Conservation (phyloP, 37 sponge, comb jelly and placozoan genomes). For the Lycopodina hypogea region DNA sequence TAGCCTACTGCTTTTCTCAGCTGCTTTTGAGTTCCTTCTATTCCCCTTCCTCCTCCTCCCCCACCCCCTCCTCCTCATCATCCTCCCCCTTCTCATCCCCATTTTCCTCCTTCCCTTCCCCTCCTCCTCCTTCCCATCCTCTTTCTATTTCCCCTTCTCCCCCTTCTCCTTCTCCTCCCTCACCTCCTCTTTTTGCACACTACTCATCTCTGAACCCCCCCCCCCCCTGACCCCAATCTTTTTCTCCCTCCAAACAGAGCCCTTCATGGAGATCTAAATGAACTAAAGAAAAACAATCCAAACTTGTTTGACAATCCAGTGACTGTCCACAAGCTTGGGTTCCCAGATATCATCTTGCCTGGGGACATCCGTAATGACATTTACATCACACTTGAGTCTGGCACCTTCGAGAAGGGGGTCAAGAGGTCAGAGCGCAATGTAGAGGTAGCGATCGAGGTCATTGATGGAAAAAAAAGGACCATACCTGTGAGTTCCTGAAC, state of each 20-base stretch:
- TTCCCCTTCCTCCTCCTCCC: neutral
- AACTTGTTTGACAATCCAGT: slow-evolving; percentile 32
- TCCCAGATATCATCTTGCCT: slow-evolving; percentile 83
- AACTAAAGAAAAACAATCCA: slow-evolving; percentile 37
- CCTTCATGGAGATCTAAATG: slow-evolving; percentile 16
- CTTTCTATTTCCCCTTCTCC: neutral
- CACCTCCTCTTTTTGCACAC: neutral
- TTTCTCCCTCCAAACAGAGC: slow-evolving; percentile 1
- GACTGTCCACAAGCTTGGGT: slow-evolving; percentile 70
- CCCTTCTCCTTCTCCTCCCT: neutral
- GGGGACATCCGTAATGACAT: slow-evolving; percentile 80
- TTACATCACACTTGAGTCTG: slow-evolving; percentile 65
- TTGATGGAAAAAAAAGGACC: slow-evolving; percentile 28
- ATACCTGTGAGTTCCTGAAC: slow-evolving; percentile 59
- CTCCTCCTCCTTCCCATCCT: neutral
- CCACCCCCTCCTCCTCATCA: neutral
- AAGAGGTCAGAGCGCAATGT: slow-evolving; percentile 77
- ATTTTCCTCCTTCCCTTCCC: neutral
- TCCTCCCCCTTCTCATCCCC: neutral
- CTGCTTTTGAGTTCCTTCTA: neutral
- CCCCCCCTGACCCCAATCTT: neutral
- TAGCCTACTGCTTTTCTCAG: neutral
- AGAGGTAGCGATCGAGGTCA: slow-evolving; percentile 62
- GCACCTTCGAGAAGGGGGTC: slow-evolving; percentile 67
- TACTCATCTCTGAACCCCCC: neutral